A percentile compares a stretch with the other conserved stretches of the same genome.
phyloP scores from a whole-genome alignment of 1,140 invertebrate genomes.

The Anadara kagoshimensis region DNA sequence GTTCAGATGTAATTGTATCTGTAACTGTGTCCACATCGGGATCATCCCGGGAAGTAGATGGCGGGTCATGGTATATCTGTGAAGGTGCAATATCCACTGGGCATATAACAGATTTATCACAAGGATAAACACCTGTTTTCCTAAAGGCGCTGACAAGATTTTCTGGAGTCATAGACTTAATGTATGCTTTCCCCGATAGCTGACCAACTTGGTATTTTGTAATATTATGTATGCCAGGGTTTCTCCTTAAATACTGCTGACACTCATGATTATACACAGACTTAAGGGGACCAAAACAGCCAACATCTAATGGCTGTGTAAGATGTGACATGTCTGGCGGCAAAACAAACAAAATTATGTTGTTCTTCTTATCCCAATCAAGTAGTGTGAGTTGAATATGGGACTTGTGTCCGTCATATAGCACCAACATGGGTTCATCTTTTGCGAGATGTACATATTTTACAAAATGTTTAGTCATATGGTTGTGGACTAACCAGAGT shows the following conservation, averaged over 20 bases:
- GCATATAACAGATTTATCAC: constrained; percentile 13
- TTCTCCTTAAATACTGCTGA: constrained; percentile 7
- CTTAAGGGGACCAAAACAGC: constrained; percentile 25
- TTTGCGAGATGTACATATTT: neutral
- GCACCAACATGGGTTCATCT: neutral
- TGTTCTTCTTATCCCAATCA: neutral
- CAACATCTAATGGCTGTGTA: constrained; percentile 17
- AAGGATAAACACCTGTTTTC: constrained; percentile 34
- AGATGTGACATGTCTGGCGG: constrained; percentile 10
- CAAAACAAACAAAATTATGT: constrained; percentile 10
- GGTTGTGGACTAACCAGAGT: constrained; percentile 10
- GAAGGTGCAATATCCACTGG: constrained; percentile 13
- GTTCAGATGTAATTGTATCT: too few relatives aligned
- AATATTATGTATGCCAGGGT: constrained; percentile 8
- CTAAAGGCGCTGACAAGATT: constrained; percentile 34
- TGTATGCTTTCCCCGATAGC: constrained; percentile 13
- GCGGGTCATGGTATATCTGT: too few relatives aligned
- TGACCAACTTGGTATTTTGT: constrained; percentile 2
- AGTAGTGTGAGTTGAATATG: constrained; percentile 6
- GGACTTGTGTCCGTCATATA: constrained; percentile 23
- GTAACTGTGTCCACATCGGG: too few relatives aligned
- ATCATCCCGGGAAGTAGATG: too few relatives aligned
- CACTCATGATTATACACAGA: constrained; percentile 17
- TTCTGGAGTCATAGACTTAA: constrained; percentile 22
- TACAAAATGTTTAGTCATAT: constrained; percentile 14